A percentile compares a stretch with the other conserved stretches of the same genome.
Conservation (phyloP, 2,797 vertebrate genomes). For the Neosilurus hyrtlii region DNA sequence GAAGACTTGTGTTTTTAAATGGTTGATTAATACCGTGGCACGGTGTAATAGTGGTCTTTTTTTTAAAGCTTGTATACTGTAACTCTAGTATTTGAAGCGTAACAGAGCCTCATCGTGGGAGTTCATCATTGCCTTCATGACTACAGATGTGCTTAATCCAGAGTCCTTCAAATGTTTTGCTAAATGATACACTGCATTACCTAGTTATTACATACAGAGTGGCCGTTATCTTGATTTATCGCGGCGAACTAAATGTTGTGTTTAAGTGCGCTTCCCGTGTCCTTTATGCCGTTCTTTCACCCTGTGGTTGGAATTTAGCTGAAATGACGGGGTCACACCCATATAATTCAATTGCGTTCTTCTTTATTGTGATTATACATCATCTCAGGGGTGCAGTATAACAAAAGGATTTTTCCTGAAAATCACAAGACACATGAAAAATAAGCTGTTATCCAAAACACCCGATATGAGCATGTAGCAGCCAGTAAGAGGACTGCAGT, state of each 20-base stretch:
- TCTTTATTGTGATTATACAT: conserved; percentile 26
- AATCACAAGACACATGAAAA: neutral
- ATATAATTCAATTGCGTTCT: conserved; percentile 24
- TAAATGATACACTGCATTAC: conserved; percentile 43
- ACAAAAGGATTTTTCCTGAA: conserved; percentile 15
- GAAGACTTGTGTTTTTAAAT: neutral
- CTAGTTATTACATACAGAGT: conserved; percentile 21
- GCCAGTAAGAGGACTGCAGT: neutral
- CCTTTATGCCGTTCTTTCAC: conserved; percentile 3
- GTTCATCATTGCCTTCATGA: neutral
- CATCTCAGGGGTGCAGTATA: conserved; percentile 2
- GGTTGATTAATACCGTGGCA: neutral
- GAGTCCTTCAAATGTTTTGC: conserved; percentile 37
- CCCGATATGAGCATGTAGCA: neutral
- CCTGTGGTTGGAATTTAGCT: conserved; percentile 10
- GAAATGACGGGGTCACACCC: conserved; percentile 15
- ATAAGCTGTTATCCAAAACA: neutral
- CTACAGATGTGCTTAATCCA: conserved; percentile 35
- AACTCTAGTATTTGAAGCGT: neutral
- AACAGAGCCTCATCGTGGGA: neutral
- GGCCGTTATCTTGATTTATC: conserved; percentile 37
- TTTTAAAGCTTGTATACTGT: neutral
- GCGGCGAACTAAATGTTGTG: conserved; percentile 7
- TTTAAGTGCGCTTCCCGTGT: conserved; percentile 25
- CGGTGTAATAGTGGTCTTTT: neutral